Base-by-base conservation (phyloP, 2,113 vertebrate species). In the Picathartes gymnocephalus region DNA sequence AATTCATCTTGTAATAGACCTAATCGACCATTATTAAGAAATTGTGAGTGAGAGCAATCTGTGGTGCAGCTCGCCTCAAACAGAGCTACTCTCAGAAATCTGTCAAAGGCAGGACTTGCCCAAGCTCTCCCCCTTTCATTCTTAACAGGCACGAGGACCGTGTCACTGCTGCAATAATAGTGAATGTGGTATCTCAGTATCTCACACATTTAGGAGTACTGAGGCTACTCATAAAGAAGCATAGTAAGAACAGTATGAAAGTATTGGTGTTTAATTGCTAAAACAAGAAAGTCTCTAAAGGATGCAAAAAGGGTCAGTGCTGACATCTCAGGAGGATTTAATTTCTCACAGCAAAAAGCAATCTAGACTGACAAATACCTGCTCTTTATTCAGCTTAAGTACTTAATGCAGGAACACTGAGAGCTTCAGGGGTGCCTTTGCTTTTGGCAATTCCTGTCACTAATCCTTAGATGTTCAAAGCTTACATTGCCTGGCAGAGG, bases 21-120 rank as follows among this genome's bases (percentile, higher is more conserved):
- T 44, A 40, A 27, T n/a, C 2, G 3, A 22, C 17, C 19, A 14
- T 22, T 64, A 28, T n/a, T 64, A 42, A n/a, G 58, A 42, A 22
- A 9, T 28, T 42, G 47, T 42, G 23, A 78, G 37, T n/a, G 37
- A 51, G 37, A 78, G 30, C 47, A 51, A 5, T 64, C 23, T 53
- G 44, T 9, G 18, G 31, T 2, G 1, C 37, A 51, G 19, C 31
- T 47, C 0, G 0, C 23, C 18, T 35, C 47, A n/a, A 78, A 28
- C 31, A 79, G 76, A 72, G 17, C 39, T 31, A 30, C 39, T 22
- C 18, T n/a, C 37, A 79, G 31, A 53, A 35, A 42, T 53, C 24
- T 64, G 28, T 13, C 24, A 25, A 62, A 62, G 35, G 19, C 37
- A 40, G 57, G 45, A 42, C 13, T 62, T 78, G 58, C 35, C 35